Conservation (phyloP, 1,140 invertebrate species). For the Macrocentrus cingulum region DNA sequence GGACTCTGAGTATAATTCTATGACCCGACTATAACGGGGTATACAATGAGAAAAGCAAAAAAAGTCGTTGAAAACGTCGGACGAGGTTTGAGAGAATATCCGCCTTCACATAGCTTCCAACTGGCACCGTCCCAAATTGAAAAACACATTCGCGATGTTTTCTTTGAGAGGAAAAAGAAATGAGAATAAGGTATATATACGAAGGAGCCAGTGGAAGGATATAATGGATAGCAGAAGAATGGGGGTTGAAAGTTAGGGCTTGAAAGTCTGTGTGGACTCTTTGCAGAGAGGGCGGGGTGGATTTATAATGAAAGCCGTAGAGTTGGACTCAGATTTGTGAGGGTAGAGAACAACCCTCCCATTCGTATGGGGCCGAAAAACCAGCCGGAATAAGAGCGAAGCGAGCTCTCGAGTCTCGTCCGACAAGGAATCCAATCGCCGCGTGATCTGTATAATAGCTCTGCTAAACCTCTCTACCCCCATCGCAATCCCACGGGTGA, state of each 20-base stretch:
- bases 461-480: constrained; percentile 43
- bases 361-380: constrained; percentile 13
- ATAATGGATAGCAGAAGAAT: constrained; percentile 50
- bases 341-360: constrained; percentile 40
- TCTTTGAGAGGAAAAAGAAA: constrained; percentile 36
- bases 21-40: constrained; percentile 12
- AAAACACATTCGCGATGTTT: constrained; percentile 48
- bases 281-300: constrained; percentile 34
- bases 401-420: constrained; percentile 26
- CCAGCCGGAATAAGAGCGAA: constrained; percentile 21
- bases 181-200: constrained; percentile 14
- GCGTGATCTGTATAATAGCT: constrained; percentile 55
- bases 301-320: constrained; percentile 59
- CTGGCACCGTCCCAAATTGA: constrained; percentile 48
- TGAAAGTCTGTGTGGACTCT: constrained; percentile 29
- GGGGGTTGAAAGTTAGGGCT: constrained; percentile 53
- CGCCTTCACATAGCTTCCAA: constrained; percentile 33
- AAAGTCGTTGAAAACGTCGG: constrained; percentile 5
- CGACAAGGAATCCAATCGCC: constrained; percentile 54
- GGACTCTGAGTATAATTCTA: constrained; percentile 20
- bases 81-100: constrained; percentile 27
- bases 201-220: constrained; percentile 42
- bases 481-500: constrained; percentile 43
- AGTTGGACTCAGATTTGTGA: constrained; percentile 56
- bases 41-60: constrained; percentile 21